These are phyloP conservation scores for Toxostoma redivivum DNA, from an alignment of 2,113 vertebrate genomes.

Conservation along the genomic window DNA sequence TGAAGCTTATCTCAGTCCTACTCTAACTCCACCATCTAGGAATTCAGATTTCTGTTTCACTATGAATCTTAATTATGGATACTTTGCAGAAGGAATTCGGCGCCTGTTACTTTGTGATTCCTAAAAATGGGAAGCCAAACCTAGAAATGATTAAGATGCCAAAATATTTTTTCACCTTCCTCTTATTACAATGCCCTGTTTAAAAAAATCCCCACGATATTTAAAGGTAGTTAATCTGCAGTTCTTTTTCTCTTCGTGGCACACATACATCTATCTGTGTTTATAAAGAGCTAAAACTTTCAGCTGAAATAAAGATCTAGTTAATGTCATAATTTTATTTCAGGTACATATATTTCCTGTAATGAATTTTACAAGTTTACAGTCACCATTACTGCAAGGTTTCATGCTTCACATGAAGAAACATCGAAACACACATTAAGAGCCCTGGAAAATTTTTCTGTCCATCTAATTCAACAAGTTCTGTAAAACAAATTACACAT, in stretches of 20 bases:
- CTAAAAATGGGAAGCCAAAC: neutral
- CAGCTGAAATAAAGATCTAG: neutral
- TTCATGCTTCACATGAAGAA: neutral
- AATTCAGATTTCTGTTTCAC: neutral
- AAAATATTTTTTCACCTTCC: neutral
- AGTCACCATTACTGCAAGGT: neutral
- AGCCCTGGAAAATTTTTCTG: neutral
- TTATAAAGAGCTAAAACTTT: neutral
- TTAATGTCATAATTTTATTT: neutral
- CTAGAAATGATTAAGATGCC: neutral
- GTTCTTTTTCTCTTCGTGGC: neutral
- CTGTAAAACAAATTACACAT: neutral
- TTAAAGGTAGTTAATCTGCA: neutral
- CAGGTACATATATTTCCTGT: neutral
- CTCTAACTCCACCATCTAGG: neutral
- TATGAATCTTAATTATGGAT: rapidly evolving
- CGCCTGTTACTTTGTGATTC: neutral
- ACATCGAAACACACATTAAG: neutral
- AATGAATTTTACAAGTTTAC: neutral
- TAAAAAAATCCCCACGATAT: neutral
- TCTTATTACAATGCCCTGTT: neutral
- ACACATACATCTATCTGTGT: neutral
- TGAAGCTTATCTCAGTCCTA: neutral
- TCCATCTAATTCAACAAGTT: neutral
- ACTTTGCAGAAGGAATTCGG: neutral